Evolutionary conservation across 2,113 vertebrate genomes (phyloP), one percentile per base, ranked within the genome.

Genomic region (Otocyon megalotis): DNA sequence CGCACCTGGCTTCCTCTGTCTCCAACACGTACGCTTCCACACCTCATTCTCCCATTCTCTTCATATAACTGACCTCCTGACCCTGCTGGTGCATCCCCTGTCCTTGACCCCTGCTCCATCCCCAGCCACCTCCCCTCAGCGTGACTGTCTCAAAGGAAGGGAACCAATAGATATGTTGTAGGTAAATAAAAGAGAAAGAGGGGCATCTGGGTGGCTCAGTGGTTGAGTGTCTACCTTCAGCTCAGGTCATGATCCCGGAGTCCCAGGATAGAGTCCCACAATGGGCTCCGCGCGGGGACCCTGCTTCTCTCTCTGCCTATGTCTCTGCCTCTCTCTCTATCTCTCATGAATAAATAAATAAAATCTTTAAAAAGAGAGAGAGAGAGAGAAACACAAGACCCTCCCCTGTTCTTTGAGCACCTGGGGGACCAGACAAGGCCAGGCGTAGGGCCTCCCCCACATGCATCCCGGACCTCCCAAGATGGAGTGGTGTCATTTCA

Each of bases 21-120:
- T 58, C 43, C 81, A 37, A 48, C 4, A 15, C 37, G 9, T 2
- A 50, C 37, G 20, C 11, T 6, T 35, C 7, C 2, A 50, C 37
- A 32, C 11, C 16, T 35, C 7, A 2, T 17, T 37, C 8, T 14
- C 7, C 50, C 65, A n/a, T 50, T 71, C 32, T 12, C 32, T 28
- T 26, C 20, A 1, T 0, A n/a, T 2, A 3, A 10, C 26, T 3
- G 0, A 8, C 16, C 69, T 20, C 17, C 48, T 32, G 28, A 50
- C 43, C 17, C 32, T 9, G 19, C 63, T 26, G 63, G 84, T 16
- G 4, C 8, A 7, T 24, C 79, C 16, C 22, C 16, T 1, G 10
- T 5, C 35, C 26, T 56, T 32, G 26, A 43, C 3, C 1, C 22
- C 5, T 5, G 1, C 50, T 24, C 77, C 35, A 13, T 1, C 26